phyloP scores from a whole-genome alignment of 2,888 invertebrate species.

The Antheraea yamamai region DNA sequence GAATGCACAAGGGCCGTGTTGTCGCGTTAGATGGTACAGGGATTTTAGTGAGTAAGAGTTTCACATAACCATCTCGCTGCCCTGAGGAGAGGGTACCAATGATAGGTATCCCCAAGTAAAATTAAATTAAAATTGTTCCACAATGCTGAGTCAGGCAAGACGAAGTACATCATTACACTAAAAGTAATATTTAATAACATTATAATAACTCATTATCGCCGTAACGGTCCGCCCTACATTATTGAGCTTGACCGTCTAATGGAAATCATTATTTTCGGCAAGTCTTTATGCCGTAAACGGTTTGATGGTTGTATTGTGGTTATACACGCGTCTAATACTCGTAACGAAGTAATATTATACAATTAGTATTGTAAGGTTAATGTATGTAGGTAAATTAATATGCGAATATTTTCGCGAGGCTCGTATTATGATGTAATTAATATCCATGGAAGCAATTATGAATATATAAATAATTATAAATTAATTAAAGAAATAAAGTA shows the following conservation, averaged over 20 bases:
- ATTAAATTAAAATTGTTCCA: no score
- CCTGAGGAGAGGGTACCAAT: no score
- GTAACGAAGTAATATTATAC: background rate
- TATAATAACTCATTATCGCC: constrained; percentile 19
- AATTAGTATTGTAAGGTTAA: constrained; percentile 1
- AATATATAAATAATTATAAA: background rate
- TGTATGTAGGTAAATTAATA: background rate
- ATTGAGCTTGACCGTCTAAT: constrained; percentile 3
- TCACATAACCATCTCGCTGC: no score
- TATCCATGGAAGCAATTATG: background rate
- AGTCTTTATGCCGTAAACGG: background rate
- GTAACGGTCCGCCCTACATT: background rate
- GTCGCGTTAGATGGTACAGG: no score
- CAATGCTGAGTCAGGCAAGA: no score
- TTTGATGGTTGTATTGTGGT: background rate
- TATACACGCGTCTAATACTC: background rate
- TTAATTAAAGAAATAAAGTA: no score
- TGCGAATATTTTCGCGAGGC: background rate
- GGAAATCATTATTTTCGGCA: constrained; percentile 9
- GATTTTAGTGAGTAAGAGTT: no score
- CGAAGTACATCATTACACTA: background rate
- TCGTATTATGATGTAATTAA: background rate
- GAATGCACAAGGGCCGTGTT: no score
- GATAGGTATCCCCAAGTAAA: no score
- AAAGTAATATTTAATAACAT: constrained; percentile 12